phyloP scores from a whole-genome alignment of 1,140 invertebrate genomes.

The Teleopsis dalmanni region DNA sequence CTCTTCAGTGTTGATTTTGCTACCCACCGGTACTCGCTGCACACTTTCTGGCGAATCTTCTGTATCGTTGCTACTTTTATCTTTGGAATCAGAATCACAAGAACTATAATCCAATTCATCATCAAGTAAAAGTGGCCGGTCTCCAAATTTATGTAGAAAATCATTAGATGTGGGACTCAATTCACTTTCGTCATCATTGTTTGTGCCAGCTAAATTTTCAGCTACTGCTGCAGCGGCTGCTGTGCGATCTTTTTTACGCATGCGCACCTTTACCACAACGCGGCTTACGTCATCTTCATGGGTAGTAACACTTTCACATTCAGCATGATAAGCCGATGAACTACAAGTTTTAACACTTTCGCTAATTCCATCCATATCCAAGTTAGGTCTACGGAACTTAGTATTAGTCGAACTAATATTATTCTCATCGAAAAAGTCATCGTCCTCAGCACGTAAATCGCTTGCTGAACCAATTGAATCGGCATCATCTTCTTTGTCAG shows the following conservation, averaged over 20 bases:
- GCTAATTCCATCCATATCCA: slow-evolving; percentile 55
- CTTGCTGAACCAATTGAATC: slow-evolving; percentile 70
- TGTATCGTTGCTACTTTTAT: slow-evolving; percentile 32
- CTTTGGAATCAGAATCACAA: slow-evolving; percentile 10
- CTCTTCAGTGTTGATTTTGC: slow-evolving; percentile 11
- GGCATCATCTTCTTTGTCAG: slow-evolving; percentile 45
- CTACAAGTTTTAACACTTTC: slow-evolving; percentile 61
- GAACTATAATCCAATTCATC: slow-evolving; percentile 63
- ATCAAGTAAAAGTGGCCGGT: slow-evolving; percentile 67
- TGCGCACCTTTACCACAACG: slow-evolving; percentile 42
- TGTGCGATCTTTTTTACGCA: slow-evolving; percentile 38
- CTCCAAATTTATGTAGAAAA: slow-evolving; percentile 65
- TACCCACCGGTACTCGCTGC: slow-evolving; percentile 7
- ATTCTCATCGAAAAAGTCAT: slow-evolving; percentile 49
- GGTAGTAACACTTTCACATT: slow-evolving; percentile 61
- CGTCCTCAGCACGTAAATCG: slow-evolving; percentile 58
- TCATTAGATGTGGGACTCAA: slow-evolving; percentile 45
- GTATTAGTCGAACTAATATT: slow-evolving; percentile 23
- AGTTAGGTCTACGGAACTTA: slow-evolving; percentile 26
- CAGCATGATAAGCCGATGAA: slow-evolving; percentile 63
- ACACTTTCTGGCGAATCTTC: slow-evolving; percentile 20
- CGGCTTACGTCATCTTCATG: slow-evolving; percentile 53
- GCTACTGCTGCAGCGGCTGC: slow-evolving; percentile 16
- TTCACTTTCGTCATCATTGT: slow-evolving; percentile 24
- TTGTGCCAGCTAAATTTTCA: slow-evolving; percentile 2